Evolutionary conservation across 2,113 vertebrate genomes (phyloP), one percentile per base, ranked within the genome.

Genomic region (Ophiodon elongatus): DNA sequence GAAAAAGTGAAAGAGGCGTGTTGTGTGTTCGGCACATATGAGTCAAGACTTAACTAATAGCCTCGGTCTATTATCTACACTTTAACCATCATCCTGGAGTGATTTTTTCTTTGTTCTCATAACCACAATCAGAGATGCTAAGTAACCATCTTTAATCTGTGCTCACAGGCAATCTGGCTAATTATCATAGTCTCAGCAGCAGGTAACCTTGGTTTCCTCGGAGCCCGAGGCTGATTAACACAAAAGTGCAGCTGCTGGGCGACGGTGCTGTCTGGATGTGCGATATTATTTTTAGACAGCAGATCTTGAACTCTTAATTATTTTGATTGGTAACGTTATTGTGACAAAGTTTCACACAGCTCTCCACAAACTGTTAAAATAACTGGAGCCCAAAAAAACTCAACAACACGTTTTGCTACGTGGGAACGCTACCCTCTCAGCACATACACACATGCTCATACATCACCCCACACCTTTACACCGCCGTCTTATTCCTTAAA

Each of bases 191-290:
- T 80, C 69, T 84, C 52, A 83, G 80, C 86, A 85, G 90, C 85
- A 92, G 91, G 89, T 91, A 88, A 89, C 91, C 90, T 89, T 88
- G 92, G 76, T 90, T 89, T 85, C 87, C 50, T 88, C 73, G 14
- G 71, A 76, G 80, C 88, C 59, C 8, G 39, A 43, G 83, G 90
- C 90, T 92, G 81, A 90, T 93, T 90, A 89, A 80, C 87, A 87
- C 83, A 25, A 73, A 83, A 83, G 82, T 87, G 81, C 87, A 87
- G 84, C 86, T 90, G 85, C 85, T 45, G 80, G 82, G 80, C 68
- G 73, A 73, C 76, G 17, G 21, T 33, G 84, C 70, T 63, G 82
- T 84, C 75, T 81, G 72, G 27, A 79, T 64, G 80, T 78, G 79
- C 39, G 47, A 63, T 63, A 86, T 86, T 83, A 85, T 73, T 83